Evolutionary conservation across 2,113 vertebrate genomes (phyloP), one percentile per base, ranked within the genome.

Genomic region (Ciconia maguari): DNA sequence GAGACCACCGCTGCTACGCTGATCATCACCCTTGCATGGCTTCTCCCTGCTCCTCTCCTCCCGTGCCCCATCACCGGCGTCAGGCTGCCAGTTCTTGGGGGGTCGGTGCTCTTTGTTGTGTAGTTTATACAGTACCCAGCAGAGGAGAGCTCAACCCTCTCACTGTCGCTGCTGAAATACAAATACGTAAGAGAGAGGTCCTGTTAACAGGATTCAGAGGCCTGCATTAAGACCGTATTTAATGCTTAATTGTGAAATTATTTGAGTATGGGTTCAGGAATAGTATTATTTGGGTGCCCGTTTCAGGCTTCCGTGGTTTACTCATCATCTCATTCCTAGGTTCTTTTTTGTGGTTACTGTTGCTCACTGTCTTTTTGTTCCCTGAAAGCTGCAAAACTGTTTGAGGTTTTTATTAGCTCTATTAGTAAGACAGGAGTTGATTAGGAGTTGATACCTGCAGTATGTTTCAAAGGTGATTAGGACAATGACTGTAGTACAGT

Each of bases 21-120:
- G 36, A 13, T 8, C 75, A 10, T 6, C 46, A 10, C 10, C 30
- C 17, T 48, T 2, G 0, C 14, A 0, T 1, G 24, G n/a, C 41
- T 17, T 7, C 32, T 26, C 14, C 25, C 27, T 1, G 15, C 60
- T 42, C 34, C 11, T 51, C 9, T 41, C 38, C 41, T 16, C 11
- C 84, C 5, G 1, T 27, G 77, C 51, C 24, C 57, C 85, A 16
- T 5, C 5, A 0, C 54, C 0, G 0, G 29, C 0, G 1, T 21
- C 2, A 4, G 16, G 9, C 32, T 72, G 58, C 16, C 19, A 0
- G 8, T 1, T 22, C 19, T 8, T 4, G 7, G 44, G 48, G 24
- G 16, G 3, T 8, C 3, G 3, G 27, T 16, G 0, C 25, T 34
- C 14, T 7, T 26, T 44, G 42, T 1, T 9, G 13, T 2, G 0